Evolutionary conservation across 1,140 invertebrate genomes (phyloP), one percentile per base, ranked within the genome.

Genomic region (Geopemphigus sp.): DNA sequence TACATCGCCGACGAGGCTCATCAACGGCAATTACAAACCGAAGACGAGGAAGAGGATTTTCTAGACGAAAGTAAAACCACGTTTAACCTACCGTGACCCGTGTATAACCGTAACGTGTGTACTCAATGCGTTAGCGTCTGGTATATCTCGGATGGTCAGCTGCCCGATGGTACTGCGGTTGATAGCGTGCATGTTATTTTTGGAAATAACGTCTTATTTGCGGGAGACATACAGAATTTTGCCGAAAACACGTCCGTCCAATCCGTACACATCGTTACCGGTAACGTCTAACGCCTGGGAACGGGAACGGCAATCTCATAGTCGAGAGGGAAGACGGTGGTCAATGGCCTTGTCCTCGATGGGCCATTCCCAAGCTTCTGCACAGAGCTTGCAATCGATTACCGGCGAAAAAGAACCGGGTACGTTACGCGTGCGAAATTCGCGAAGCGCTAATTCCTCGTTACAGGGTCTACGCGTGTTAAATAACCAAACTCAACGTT

Each of bases 1-100:
- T 88, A 93, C 82, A 88, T 95, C 0, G 87, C 88, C 0, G 95
- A 97, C 85, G 95, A 96, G 59, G 89, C 88, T 53, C 94, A 92
- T 82, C 93, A 94, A 84, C 91, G 91, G 78, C 94, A 97, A 82
- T 87, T 98, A 1, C 85, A 95, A 78, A 88, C 93, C 61, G 93
- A 95, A 86, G 96, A 99, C 84, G 96, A 98, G 84, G 95, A 99
- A 84, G 98, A 99, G 87, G 96, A 99, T 86, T 99, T 98, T 85
- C 87, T 99, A 10, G 97, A 99, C 87, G 97, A 99, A 90, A 93
- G 94, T 95, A 85, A 83, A 32, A 32, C 0, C 8, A 64, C 17
- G 45, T 2, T 24, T 10, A n/a, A n/a, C n/a, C n/a, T n/a, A n/a
- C n/a, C n/a, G n/a, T n/a, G n/a, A n/a, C n/a, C n/a, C n/a, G n/a